Evolutionary conservation across 2,888 invertebrate genomes (phyloP), one percentile per base, ranked within the genome.

Genomic region (Andrena trimmerana): DNA sequence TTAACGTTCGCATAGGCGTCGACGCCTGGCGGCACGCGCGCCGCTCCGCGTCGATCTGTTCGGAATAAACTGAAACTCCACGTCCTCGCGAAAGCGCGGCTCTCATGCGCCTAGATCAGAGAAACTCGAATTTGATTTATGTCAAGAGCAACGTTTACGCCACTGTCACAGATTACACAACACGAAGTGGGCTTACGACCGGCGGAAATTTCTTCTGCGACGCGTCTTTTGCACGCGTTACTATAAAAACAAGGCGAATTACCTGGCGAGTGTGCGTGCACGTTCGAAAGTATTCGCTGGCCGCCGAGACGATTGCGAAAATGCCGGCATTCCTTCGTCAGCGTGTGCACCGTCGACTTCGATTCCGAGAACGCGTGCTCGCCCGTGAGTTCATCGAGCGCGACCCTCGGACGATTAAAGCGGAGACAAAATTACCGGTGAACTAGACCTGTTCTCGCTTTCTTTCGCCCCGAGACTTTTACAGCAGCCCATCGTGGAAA

Each of bases 401-500:
- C 29, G 5, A 50, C n/a, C n/a, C 50, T 8, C 27, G 1, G 16
- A 16, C 42, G 42, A 42, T 42, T 42, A 16, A 42, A 42, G 16
- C 42, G 54, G 20, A 54, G 54, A 54, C 54, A 54, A 54, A 42
- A 42, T 42, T 42, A 42, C 42, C 42, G 42, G 16, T 5, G 42
- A 42, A 42, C 42, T 42, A 42, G 42, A 42, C 42, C 42, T 16
- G 16, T 5, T 5, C 42, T 16, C 16, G 16, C 13, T 42, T 42
- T 42, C 42, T 42, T 42, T 13, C 42, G 42, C 42, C 13, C 42
- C 16, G 42, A 42, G 42, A 42, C 42, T 42, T 42, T 54, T 54
- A 3, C 75, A 80, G 50, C 63, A 72, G 66, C 78, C 67, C 72
- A 54, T 72, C 73, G 52, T 27, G 27, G 65, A 67, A 83, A 84